These are phyloP conservation scores for Allygus modestus DNA, from an alignment of 2,888 invertebrate genomes.

Conservation along the genomic window DNA sequence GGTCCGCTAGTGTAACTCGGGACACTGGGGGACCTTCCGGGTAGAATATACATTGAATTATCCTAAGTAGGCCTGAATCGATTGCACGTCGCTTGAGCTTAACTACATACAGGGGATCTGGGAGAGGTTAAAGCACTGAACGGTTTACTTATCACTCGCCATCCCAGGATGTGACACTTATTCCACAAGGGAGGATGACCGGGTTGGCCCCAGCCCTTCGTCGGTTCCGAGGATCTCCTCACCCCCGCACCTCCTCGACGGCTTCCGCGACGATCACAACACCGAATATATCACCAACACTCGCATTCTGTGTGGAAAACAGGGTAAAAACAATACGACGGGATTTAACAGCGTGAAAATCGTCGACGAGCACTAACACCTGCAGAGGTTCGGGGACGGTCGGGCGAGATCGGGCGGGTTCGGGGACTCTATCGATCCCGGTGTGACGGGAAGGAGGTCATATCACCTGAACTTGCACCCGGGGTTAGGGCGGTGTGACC, in stretches of 20 bases:
- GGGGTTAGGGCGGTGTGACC: slow-evolving; percentile 40
- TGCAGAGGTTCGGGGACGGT: slow-evolving; percentile 55
- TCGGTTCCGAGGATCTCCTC: background rate
- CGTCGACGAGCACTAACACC: slow-evolving; percentile 53
- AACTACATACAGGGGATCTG: background rate
- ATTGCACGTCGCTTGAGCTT: background rate
- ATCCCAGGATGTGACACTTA: background rate
- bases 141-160: background rate
- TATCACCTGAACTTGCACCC: slow-evolving; percentile 59
- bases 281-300: background rate
- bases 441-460: slow-evolving; percentile 47
- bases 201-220: slow-evolving; percentile 24
- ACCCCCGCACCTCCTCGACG: background rate
- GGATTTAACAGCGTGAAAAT: slow-evolving; percentile 59
- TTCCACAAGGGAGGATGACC: too few species aligned
- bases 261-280: background rate
- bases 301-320: slow-evolving; percentile 17
- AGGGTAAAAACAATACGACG: slow-evolving; percentile 54
- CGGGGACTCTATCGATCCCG: slow-evolving; percentile 49
- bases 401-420: slow-evolving; percentile 39
- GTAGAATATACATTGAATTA: background rate
- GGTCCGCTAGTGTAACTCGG: background rate
- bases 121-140: background rate
- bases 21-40: background rate
- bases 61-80: background rate